phyloP scores from a whole-genome alignment of 1,140 invertebrate genomes.

The Hycleus phaleratus region DNA sequence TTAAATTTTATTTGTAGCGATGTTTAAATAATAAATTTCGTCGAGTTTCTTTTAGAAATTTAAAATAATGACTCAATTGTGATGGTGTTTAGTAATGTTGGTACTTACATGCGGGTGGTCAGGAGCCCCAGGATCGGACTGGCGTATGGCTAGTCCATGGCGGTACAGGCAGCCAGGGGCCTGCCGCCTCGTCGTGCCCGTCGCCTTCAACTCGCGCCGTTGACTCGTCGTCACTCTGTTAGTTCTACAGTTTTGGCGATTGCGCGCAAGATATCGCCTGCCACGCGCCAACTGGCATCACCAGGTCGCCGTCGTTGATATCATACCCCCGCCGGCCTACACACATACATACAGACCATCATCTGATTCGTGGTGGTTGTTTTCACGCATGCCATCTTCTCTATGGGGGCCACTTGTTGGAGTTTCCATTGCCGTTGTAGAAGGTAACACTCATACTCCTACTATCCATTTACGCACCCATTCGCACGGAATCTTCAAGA shows the following conservation, averaged over 20 bases:
- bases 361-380: slow-evolving; percentile 23
- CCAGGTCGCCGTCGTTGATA: slow-evolving; percentile 24
- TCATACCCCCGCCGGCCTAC: slow-evolving; percentile 30
- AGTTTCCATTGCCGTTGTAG: neutral
- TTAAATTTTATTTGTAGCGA: no score
- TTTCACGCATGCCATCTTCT: slow-evolving; percentile 28
- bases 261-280: slow-evolving; percentile 27
- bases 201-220: slow-evolving; percentile 33
- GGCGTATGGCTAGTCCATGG: slow-evolving; percentile 31
- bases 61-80: neutral
- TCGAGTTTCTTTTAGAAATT: neutral
- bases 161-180: slow-evolving; percentile 27
- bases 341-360: neutral
- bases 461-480: neutral
- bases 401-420: slow-evolving; percentile 23
- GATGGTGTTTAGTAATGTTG: neutral
- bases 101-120: slow-evolving; percentile 12
- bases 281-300: slow-evolving; percentile 31
- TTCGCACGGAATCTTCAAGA: neutral
- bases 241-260: slow-evolving; percentile 18
- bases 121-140: slow-evolving; percentile 17
- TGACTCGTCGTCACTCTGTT: slow-evolving; percentile 16
- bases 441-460: no score
- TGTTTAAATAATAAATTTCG: no score
- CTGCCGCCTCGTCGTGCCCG: slow-evolving; percentile 38